A percentile compares a stretch with the other conserved stretches of the same genome.
Conservation (phyloP, 2,113 vertebrate species). For the Hemicordylus capensis region DNA sequence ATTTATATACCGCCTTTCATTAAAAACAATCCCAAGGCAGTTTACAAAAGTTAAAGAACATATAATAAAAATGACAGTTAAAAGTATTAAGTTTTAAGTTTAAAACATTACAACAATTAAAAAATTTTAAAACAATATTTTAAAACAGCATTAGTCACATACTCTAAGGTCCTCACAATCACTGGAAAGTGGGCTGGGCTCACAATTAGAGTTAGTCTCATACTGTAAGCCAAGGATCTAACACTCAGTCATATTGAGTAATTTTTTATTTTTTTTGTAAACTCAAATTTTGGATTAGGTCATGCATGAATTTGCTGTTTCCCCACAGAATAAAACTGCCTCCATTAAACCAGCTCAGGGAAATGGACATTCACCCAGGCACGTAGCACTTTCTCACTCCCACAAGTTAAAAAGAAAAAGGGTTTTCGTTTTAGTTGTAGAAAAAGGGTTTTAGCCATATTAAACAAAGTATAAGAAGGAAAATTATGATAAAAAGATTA, state of each 20-base stretch:
- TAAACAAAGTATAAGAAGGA: constrained; percentile 13
- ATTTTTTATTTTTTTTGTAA: constrained; percentile 7
- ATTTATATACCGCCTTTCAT: no score
- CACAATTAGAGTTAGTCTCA: no score
- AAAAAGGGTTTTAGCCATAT: constrained; percentile 20
- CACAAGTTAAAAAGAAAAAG: constrained; percentile 31
- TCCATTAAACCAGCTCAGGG: constrained; percentile 1
- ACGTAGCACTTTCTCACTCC: constrained; percentile 61
- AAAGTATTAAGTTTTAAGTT: no score
- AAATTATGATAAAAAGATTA: constrained; percentile 57
- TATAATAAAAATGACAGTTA: no score
- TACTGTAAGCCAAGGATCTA: neutral
- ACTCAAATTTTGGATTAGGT: neutral
- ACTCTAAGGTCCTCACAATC: no score
- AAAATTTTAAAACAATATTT: no score
- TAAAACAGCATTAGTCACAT: no score
- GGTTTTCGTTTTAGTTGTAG: constrained; percentile 18
- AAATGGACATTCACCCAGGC: constrained; percentile 20
- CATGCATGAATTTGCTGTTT: constrained; percentile 3
- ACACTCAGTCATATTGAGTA: neutral
- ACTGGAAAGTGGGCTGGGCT: no score
- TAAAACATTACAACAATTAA: no score
- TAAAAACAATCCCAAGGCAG: no score
- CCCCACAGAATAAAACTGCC: neutral
- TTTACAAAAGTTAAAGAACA: no score